Evolutionary conservation across 1,140 invertebrate species (phyloP), one percentile per base, ranked within the genome.

Genomic region (Macrobrachium nipponense): DNA sequence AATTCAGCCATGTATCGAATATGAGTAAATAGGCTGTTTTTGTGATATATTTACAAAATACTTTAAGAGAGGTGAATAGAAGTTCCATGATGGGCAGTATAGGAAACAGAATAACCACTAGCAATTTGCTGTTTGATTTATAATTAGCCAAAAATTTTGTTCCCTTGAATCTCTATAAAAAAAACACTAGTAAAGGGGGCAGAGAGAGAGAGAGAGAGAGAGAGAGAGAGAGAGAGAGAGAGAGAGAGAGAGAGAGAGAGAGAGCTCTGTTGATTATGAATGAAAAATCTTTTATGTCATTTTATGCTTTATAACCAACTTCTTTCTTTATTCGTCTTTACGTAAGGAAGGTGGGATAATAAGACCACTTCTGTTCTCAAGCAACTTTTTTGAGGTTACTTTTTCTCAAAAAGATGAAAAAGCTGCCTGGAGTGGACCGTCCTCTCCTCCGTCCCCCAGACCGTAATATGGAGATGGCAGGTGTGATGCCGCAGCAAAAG

Each of bases 121-220:
- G 51, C 8, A 51, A 3, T 51, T 51, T 51, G 27, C 51, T 51
- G 51, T 36, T 51, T 0, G 51, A 51, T 51, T 10, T 51, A 23
- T 23, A 23, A 15, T 27, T 70, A 20, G 27, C 17, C 20, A 23
- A 70, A 23, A 27, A 7, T 70, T 70, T 68, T 70, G 7, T 7
- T 51, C 70, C 6, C 36, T 27, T 43, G 70, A 73, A 18, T 36
- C n/a, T n/a, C n/a, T n/a, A n/a, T n/a, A n/a, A 27, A 73, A 51
- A 73, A 23, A 73, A 18, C 17, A 18, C 18, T 36, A 73, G 7
- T 44, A 23, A 73, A 23, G 27, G 27, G 43, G 70, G 10, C 6
- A 73, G 70, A 73, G 70, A 73, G 70, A 73, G 70, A 73, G 70
- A 73, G 70, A 73, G 70, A 73, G 70, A 73, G 70, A 73, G 70